A percentile compares a stretch with the other conserved stretches of the same genome.
Evolutionary conservation across 2,888 invertebrate genomes (phyloP).

Genomic region (Ditylenchus weischeri): DNA sequence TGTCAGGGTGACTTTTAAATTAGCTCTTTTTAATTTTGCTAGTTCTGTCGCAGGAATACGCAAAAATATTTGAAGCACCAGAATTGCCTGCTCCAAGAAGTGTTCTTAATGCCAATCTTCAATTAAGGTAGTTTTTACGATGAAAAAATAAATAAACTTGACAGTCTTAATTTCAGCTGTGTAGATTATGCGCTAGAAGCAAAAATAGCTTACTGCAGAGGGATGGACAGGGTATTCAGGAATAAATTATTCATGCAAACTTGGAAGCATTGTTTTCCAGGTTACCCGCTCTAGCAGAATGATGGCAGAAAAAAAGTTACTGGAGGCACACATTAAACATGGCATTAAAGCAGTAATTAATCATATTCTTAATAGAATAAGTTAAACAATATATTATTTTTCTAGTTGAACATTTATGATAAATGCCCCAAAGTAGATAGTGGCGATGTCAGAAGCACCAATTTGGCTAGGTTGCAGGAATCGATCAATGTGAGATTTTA

Average conservation of each 20-base stretch:
- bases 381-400: background rate
- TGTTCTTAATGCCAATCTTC: constrained; percentile 53
- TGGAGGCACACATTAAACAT: constrained; percentile 45
- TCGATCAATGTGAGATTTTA: constrained; percentile 49
- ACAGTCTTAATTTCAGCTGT: constrained; percentile 30
- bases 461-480: constrained; percentile 53
- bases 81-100: constrained; percentile 46
- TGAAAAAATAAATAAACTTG: background rate
- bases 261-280: constrained; percentile 24
- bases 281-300: constrained; percentile 47
- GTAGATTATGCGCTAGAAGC: constrained; percentile 53
- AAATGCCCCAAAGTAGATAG: constrained; percentile 54
- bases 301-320: constrained; percentile 53
- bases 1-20: constrained; percentile 36
- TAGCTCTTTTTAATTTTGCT: no score
- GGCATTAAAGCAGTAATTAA: constrained; percentile 36
- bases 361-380: background rate
- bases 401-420: constrained; percentile 51
- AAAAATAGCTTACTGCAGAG: constrained; percentile 48
- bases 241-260: background rate
- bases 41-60: constrained; percentile 43
- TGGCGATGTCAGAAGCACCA: constrained; percentile 42
- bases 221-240: constrained; percentile 48
- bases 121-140: constrained; percentile 24
- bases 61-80: constrained; percentile 46